Evolutionary conservation across 2,888 invertebrate species (phyloP).

Genomic region (Mimachlamys varia): DNA sequence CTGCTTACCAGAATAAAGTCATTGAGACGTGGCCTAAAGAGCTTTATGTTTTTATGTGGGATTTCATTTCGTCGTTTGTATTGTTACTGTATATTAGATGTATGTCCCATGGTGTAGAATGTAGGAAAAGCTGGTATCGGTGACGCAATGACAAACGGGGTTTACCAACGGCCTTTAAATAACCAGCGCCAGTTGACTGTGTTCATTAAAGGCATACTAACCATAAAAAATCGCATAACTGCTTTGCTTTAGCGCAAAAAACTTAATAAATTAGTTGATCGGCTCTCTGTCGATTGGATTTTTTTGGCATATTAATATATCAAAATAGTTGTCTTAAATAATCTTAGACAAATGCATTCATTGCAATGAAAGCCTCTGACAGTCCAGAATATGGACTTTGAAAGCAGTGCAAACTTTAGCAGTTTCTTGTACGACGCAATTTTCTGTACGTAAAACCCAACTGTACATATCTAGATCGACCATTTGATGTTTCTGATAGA

Average conservation of each 20-base stretch:
- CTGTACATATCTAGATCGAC: too few relatives aligned
- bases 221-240: not conserved
- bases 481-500: too few relatives aligned
- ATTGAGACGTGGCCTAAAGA: not conserved
- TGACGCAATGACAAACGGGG: not conserved
- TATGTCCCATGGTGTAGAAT: not conserved
- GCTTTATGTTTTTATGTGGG: constrained; percentile 6
- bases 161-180: not conserved
- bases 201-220: not conserved
- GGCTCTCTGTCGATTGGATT: too few relatives aligned
- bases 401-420: too few relatives aligned
- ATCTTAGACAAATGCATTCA: too few relatives aligned
- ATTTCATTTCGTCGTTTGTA: constrained; percentile 11
- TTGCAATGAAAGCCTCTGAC: too few relatives aligned
- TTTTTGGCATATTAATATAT: not conserved
- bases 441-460: too few relatives aligned
- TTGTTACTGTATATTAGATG: not conserved
- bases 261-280: too few relatives aligned
- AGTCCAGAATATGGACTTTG: too few relatives aligned
- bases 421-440: too few relatives aligned
- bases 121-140: not conserved
- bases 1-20: constrained; percentile 18
- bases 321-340: too few relatives aligned
- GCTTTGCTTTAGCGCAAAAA: too few relatives aligned
- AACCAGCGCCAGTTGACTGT: not conserved